Conservation (phyloP, 2,113 vertebrate genomes). For the Trematocara nigrifrons region DNA sequence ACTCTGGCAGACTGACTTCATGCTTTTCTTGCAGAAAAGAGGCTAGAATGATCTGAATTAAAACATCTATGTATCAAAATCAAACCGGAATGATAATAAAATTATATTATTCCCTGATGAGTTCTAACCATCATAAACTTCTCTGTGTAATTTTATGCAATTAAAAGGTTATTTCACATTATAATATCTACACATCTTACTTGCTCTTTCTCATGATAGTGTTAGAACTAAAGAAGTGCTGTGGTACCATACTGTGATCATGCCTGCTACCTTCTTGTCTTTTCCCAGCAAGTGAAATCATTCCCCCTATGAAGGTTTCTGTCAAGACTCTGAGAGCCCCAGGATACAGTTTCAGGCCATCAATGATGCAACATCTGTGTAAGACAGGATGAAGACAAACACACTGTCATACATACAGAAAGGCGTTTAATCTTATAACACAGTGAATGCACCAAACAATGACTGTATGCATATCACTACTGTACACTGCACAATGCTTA, state of each 20-base stretch:
- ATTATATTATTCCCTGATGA: neutral
- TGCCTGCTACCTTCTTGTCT: neutral
- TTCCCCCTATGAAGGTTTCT: neutral
- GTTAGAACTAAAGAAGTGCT: neutral
- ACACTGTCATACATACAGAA: neutral
- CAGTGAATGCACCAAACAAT: neutral
- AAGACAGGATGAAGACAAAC: constrained; percentile 31
- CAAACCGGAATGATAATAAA: neutral
- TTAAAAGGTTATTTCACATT: neutral
- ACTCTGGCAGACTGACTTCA: neutral
- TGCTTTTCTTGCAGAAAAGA: neutral
- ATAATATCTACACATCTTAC: neutral
- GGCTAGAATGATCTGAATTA: neutral
- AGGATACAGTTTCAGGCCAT: constrained; percentile 23
- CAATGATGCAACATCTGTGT: constrained; percentile 53
- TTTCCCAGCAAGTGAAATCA: constrained; percentile 5
- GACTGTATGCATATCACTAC: neutral
- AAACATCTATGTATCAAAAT: neutral
- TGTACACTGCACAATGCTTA: neutral
- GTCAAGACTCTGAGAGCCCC: constrained; percentile 6
- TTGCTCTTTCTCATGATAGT: neutral
- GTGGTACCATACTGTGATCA: neutral
- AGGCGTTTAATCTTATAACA: neutral
- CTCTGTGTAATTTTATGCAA: neutral
- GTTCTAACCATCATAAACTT: neutral